Evolutionary conservation across 2,113 vertebrate species (phyloP).

Genomic region (Psittacus erithacus): DNA sequence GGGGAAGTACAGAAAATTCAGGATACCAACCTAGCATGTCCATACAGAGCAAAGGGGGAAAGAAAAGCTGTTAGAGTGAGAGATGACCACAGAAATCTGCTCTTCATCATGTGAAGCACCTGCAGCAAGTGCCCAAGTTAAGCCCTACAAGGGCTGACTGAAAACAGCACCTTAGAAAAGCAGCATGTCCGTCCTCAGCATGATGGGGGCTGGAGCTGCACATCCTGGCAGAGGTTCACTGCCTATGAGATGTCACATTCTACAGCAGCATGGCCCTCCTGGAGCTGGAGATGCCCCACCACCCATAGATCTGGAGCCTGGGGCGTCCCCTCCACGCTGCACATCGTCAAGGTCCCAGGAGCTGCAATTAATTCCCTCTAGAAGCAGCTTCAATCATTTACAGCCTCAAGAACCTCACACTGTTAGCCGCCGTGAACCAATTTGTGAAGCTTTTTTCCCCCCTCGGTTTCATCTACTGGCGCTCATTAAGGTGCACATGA

Average conservation of each 20-base stretch:
- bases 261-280: not conserved
- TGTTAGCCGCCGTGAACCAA: not conserved
- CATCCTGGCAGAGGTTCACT: not conserved
- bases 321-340: rapidly evolving
- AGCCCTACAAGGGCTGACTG: not conserved
- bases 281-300: not conserved
- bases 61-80: not conserved
- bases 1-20: not conserved
- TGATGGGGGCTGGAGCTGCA: not conserved
- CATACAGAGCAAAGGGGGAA: not conserved
- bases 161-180: not conserved
- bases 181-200: not conserved
- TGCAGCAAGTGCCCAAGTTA: not conserved
- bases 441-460: not conserved
- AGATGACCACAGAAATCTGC: not conserved
- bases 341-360: rapidly evolving
- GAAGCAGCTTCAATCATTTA: not conserved
- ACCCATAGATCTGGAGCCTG: rapidly evolving
- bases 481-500: not conserved
- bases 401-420: not conserved
- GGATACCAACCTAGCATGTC: not conserved
- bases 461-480: not conserved
- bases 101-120: not conserved
- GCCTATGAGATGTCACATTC: rapidly evolving
- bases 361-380: not conserved